Percentiles rank a stretch among this genome's conserved stretches.
Conservation (phyloP, 2,888 invertebrate genomes). For the Catocala fraxini region DNA sequence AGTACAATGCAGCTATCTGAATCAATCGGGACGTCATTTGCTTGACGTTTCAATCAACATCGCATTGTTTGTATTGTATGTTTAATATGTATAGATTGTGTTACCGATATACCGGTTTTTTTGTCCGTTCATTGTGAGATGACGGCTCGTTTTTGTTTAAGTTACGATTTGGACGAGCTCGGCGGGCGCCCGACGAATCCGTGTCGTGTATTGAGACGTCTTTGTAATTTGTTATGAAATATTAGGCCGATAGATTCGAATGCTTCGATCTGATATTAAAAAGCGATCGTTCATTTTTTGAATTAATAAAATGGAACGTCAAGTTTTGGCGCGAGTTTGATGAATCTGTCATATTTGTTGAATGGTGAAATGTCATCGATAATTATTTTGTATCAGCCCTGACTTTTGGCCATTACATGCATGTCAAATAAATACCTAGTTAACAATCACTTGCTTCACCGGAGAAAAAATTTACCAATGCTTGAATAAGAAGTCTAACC, state of each 20-base stretch:
- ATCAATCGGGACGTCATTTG: constrained; percentile 83
- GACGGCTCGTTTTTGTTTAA: constrained; percentile 71
- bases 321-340: constrained; percentile 31
- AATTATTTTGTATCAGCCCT: neutral
- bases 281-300: constrained; percentile 32
- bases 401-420: too few relatives aligned
- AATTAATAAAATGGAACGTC: constrained; percentile 44
- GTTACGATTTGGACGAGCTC: constrained; percentile 48
- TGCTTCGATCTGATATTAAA: constrained; percentile 44
- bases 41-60: constrained; percentile 87
- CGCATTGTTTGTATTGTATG: constrained; percentile 85
- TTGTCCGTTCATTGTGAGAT: constrained; percentile 70
- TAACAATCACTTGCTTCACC: too few relatives aligned
- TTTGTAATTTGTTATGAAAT: constrained; percentile 77
- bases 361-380: neutral
- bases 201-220: constrained; percentile 70
- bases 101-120: constrained; percentile 84
- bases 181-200: constrained; percentile 61
- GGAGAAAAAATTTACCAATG: too few relatives aligned
- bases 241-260: constrained; percentile 63
- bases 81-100: constrained; percentile 85
- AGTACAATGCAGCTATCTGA: constrained; percentile 79
- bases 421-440: too few relatives aligned
- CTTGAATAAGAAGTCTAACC: too few relatives aligned
- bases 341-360: neutral